Percentiles rank a stretch among this genome's conserved stretches.
phyloP scores from a whole-genome alignment of 2,113 vertebrate species.

The Lampris megalopsis region DNA sequence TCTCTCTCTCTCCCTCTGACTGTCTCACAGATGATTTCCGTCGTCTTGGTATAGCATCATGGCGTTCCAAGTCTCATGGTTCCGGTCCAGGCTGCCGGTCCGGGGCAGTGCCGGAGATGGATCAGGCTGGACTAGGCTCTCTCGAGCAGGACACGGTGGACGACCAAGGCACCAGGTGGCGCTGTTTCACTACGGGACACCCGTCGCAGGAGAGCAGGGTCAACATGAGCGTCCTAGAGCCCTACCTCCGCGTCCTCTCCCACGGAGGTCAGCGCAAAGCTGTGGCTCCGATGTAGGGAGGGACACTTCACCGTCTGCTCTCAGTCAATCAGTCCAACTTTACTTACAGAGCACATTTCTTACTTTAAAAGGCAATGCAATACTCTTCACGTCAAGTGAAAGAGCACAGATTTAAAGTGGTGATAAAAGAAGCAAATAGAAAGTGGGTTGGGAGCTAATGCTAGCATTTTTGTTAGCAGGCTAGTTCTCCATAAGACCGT shows the following conservation, averaged over 20 bases:
- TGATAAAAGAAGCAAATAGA: too few relatives aligned
- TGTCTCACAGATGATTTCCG: slow-evolving; percentile 79
- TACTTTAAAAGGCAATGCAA: too few relatives aligned
- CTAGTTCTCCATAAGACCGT: too few relatives aligned
- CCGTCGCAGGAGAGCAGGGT: slow-evolving; percentile 72
- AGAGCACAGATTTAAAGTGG: too few relatives aligned
- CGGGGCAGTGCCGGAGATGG: slow-evolving; percentile 20
- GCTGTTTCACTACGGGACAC: slow-evolving; percentile 78
- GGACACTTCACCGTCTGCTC: too few relatives aligned
- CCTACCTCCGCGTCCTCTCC: slow-evolving; percentile 84
- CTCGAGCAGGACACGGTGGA: slow-evolving; percentile 79
- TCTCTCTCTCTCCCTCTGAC: background rate
- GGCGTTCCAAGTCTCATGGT: background rate
- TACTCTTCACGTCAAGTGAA: too few relatives aligned
- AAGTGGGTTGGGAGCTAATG: too few relatives aligned
- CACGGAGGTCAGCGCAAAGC: slow-evolving; percentile 81
- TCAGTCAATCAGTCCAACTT: too few relatives aligned
- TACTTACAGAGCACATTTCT: too few relatives aligned
- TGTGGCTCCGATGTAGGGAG: too few relatives aligned
- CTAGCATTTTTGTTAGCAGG: too few relatives aligned
- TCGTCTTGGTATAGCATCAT: slow-evolving; percentile 47
- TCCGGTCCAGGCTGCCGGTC: background rate
- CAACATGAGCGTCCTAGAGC: slow-evolving; percentile 83
- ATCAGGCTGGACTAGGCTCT: slow-evolving; percentile 49
- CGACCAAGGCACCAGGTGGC: slow-evolving; percentile 81